Evolutionary conservation across 2,113 vertebrate species (phyloP), one percentile per base, ranked within the genome.

Genomic region (Phodopus roborovskii): DNA sequence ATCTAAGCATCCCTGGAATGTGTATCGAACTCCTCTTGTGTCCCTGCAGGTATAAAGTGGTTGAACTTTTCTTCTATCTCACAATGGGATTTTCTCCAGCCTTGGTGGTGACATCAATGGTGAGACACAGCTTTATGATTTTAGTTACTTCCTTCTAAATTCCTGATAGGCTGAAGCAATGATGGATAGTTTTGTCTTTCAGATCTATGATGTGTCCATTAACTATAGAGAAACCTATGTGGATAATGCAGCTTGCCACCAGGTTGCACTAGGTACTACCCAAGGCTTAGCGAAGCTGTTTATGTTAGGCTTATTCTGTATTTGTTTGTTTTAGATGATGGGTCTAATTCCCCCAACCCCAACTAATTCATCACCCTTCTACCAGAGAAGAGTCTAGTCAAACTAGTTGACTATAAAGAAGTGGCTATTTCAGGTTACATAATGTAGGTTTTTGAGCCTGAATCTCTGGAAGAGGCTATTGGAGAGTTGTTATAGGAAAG

Each of bases 21-120:
- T 39, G 24, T 88, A 30, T 84, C 33, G 60, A 79, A 91, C 48
- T 53, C n/a, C 77, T 30, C 90, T 94, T 97, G 95, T 50, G 26
- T 91, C 97, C 83, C 96, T 96, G 8, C 98, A 99, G 99, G 98
- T 99, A 99, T 98, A 99, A 99, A 98, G 97, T 99, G 28, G 98
- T 99, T 28, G 99, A 99, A 96, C 99, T 99, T 97, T 98, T 99
- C 97, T 99, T 99, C 98, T 99, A 99, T 96, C 97, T 99, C 98
- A 99, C 99, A 0, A 99, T 99, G 99, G 99, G 99, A 64, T 99
- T 99, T 98, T 99, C 99, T 97, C 99, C 99, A 48, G 99, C 99
- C 64, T 99, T 99, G 83, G 99, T 99, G n/a, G 98, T 99, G 96
- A 99, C 99, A 10, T 99, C 99, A 48, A 99, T 99, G 99, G 99